Conservation (phyloP, 37 sponge, comb jelly and placozoan species). For the Crambe crambe region DNA sequence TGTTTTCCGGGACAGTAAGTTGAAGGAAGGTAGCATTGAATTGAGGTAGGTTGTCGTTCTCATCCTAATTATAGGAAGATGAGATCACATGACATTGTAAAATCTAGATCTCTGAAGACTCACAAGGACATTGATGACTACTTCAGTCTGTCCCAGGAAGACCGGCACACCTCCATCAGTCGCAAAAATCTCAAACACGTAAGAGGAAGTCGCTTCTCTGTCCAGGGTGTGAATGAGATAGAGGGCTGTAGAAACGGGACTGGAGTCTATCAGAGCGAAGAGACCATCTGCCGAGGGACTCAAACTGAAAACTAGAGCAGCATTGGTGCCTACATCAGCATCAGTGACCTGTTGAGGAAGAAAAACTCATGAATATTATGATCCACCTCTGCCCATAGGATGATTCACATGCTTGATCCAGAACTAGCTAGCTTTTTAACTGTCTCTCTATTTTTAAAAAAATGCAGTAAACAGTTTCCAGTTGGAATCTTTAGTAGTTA, state of each 20-base stretch:
- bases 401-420: too few relatives aligned
- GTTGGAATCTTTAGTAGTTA: too few relatives aligned
- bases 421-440: too few relatives aligned
- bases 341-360: constrained; percentile 18
- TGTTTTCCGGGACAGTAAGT: constrained; percentile 25
- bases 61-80: too few relatives aligned
- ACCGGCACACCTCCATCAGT: background rate
- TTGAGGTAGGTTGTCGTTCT: constrained; percentile 37
- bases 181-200: background rate
- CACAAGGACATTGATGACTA: constrained; percentile 10
- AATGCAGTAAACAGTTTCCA: too few relatives aligned
- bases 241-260: background rate
- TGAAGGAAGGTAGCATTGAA: background rate
- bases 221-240: background rate
- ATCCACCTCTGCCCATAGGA: too few relatives aligned
- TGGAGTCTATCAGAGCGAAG: background rate
- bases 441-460: too few relatives aligned
- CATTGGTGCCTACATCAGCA: constrained; percentile 31
- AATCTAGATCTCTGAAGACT: too few relatives aligned
- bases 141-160: background rate
- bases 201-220: background rate
- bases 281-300: background rate
- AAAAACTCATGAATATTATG: too few relatives aligned
- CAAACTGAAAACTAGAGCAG: background rate
- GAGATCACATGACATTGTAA: too few relatives aligned